Conservation (phyloP, 2,797 vertebrate species). For the Brachyalestes nurse region DNA sequence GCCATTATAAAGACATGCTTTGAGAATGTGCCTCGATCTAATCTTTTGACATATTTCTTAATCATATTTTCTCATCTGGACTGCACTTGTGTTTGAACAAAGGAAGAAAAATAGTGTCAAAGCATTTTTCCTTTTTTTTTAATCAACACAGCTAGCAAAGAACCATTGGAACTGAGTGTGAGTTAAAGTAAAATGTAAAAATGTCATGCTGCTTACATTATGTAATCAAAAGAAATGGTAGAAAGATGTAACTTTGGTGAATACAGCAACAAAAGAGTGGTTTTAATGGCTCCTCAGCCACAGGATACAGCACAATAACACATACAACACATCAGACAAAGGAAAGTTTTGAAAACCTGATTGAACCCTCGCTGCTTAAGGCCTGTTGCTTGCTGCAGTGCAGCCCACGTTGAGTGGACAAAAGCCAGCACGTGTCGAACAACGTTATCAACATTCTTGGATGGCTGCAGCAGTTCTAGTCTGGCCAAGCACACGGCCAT, state of each 20-base stretch:
- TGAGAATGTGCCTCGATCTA: neutral
- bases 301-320: neutral
- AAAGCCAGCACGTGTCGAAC: neutral
- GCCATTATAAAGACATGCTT: neutral
- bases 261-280: neutral
- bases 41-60: neutral
- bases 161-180: neutral
- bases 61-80: neutral
- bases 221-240: neutral
- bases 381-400: neutral
- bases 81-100: neutral
- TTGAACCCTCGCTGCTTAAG: neutral
- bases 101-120: too few relatives aligned
- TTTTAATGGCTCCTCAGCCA: too few relatives aligned
- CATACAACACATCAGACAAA: neutral
- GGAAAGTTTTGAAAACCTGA: too few relatives aligned
- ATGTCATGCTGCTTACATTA: neutral
- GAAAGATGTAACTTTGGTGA: neutral
- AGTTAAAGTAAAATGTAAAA: too few relatives aligned
- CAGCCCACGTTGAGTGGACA: neutral
- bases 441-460: slow-evolving; percentile 33
- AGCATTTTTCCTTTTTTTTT: neutral
- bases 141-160: neutral
- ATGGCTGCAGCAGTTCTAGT: slow-evolving; percentile 14
- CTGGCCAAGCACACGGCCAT: slow-evolving; percentile 13